Evolutionary conservation across 1,140 invertebrate genomes (phyloP), one percentile per base, ranked within the genome.

Genomic region (Drosophila hydei): DNA sequence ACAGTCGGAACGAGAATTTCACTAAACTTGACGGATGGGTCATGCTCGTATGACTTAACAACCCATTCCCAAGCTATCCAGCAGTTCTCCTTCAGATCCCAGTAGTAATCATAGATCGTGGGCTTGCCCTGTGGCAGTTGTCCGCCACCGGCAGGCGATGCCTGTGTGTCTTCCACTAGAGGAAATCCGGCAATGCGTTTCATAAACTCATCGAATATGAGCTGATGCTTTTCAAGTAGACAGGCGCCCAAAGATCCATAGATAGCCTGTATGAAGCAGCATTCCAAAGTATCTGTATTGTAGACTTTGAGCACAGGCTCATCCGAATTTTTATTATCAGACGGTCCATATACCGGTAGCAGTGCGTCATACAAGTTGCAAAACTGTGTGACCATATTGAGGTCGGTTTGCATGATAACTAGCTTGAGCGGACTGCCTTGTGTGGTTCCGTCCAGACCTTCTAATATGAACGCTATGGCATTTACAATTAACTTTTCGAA

Each of bases 1-100:
- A 97, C 93, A 0, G 97, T 98, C 0, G 97, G 97, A 2, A 98
- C 97, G 11, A 98, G 92, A 80, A 98, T 97, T 54, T 97, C 94
- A 12, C 94, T 95, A 89, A 97, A 97, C 77, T 94, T 94, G 76
- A 94, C 94, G 0, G 92, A 79, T 1, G 93, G 92, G 75, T 96
- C 94, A 84, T 98, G 97, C 0, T 94, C 76, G 84, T 98, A 98
- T 8, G 93, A 85, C 0, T 95, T 94, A 4, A 98, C 94, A 21
- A 97, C 81, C 92, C 94, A 94, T 65, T 94, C 94, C 97, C 97
- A 98, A 6, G 97, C 95, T n/a, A 95, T 93, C 97, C 97, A 98
- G 25, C 69, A 72, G n/a, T 93, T 92, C 76, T 92, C 92, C 11
- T 94, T 91, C 5, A 94, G 74, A 79, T 97, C 95, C 81, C 97